Evolutionary conservation across 64 coral and sea anemone genomes (phyloP).

Genomic region (Dendrophyllia cribrosa): DNA sequence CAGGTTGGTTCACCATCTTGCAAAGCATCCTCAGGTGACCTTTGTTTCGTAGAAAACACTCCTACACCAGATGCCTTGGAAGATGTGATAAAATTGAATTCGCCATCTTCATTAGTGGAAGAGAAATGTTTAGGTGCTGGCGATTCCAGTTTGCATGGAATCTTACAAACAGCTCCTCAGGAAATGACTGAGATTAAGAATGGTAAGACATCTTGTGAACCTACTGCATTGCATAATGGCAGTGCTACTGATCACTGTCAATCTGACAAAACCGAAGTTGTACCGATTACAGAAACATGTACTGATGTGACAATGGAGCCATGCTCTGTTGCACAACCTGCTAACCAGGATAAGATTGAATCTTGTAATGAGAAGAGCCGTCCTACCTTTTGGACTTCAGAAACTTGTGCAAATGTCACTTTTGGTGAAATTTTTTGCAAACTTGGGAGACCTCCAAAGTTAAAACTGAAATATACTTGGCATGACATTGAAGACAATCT

Average conservation of each 20-base stretch:
- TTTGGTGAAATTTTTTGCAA: slow-evolving; percentile 92
- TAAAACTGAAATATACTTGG: slow-evolving; percentile 87
- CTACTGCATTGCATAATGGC: not conserved
- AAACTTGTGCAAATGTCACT: slow-evolving; percentile 80
- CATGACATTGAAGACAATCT: slow-evolving; percentile 37
- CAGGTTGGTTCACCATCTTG: not conserved
- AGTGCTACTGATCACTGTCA: not conserved
- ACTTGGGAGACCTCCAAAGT: slow-evolving; percentile 80
- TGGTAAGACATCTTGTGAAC: not conserved
- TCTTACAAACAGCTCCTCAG: not conserved
- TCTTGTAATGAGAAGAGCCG: slow-evolving; percentile 30
- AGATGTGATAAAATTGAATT: not conserved
- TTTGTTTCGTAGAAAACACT: slow-evolving; percentile 1
- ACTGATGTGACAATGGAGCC: not conserved
- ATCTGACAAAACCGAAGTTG: not conserved
- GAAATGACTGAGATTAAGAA: not conserved
- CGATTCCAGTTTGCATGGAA: not conserved
- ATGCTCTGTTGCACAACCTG: not conserved
- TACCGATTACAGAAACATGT: not conserved
- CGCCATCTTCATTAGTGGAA: not conserved
- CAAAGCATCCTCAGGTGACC: not conserved
- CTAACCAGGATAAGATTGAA: not conserved
- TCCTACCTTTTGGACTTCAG: slow-evolving; percentile 53
- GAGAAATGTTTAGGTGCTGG: not conserved
- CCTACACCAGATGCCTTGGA: not conserved